These are phyloP conservation scores for Diabrotica virgifera DNA, from an alignment of 1,140 invertebrate species.

Conservation along the genomic window DNA sequence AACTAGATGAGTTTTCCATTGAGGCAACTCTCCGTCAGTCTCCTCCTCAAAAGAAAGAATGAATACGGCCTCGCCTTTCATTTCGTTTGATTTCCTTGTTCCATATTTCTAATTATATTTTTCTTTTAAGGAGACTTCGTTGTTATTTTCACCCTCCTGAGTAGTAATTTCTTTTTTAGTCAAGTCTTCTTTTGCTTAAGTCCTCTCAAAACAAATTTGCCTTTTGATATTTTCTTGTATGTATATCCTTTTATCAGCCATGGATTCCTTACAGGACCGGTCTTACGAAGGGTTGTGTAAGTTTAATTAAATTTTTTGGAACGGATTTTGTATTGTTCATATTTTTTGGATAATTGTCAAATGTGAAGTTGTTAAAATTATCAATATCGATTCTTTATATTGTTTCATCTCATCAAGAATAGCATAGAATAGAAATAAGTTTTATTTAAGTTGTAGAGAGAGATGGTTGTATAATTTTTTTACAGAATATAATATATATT, in stretches of 20 bases:
- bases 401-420: no score
- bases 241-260: conserved; percentile 42
- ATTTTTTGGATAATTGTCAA: no score
- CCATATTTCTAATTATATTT: conserved; percentile 45
- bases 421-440: no score
- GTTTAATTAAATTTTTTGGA: no score
- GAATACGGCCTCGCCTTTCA: conserved; percentile 22
- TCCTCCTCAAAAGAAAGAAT: conserved; percentile 26
- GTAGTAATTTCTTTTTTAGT: conserved; percentile 40
- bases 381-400: no score
- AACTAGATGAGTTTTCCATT: background rate
- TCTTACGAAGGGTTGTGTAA: background rate
- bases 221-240: conserved; percentile 45
- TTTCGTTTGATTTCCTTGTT: conserved; percentile 41
- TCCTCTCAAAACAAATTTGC: conserved; percentile 40
- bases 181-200: conserved; percentile 15
- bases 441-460: no score
- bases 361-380: no score
- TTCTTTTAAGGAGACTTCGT: conserved; percentile 39
- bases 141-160: conserved; percentile 41
- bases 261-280: conserved; percentile 3
- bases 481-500: no score
- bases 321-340: no score
- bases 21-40: conserved; percentile 23
- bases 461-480: no score